phyloP scores from a whole-genome alignment of 1,140 invertebrate species.

The Branchinecta lynchi region DNA sequence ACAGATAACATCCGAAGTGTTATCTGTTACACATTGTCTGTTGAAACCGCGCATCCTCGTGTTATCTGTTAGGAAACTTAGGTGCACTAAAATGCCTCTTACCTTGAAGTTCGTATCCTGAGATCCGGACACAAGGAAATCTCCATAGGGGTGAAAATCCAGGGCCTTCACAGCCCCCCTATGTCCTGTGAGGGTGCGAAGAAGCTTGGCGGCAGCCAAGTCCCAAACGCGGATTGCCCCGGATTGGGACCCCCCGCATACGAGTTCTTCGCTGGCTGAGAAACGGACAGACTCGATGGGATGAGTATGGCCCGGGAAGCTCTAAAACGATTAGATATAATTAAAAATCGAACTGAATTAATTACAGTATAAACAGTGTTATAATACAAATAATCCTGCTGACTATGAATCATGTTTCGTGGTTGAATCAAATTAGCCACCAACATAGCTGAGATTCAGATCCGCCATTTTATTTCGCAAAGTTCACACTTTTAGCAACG shows the following conservation, averaged over 20 bases:
- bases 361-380: neutral
- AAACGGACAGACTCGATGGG: slow-evolving; percentile 88
- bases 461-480: too few species aligned
- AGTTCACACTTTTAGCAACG: too few species aligned
- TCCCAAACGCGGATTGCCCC: slow-evolving; percentile 88
- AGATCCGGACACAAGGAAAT: slow-evolving; percentile 81
- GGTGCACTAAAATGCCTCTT: slow-evolving; percentile 14
- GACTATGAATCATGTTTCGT: too few species aligned
- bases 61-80: too few species aligned
- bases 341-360: slow-evolving; percentile 15
- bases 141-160: slow-evolving; percentile 93
- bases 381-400: too few species aligned
- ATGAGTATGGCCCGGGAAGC: slow-evolving; percentile 77
- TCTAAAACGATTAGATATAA: slow-evolving; percentile 38
- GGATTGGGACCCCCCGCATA: slow-evolving; percentile 81
- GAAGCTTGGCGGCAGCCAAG: slow-evolving; percentile 76
- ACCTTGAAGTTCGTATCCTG: slow-evolving; percentile 74
- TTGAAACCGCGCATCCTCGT: too few species aligned
- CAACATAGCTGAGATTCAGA: too few species aligned
- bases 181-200: slow-evolving; percentile 82
- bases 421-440: too few species aligned
- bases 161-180: slow-evolving; percentile 73
- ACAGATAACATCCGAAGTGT: too few species aligned
- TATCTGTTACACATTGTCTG: too few species aligned
- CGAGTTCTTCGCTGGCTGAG: slow-evolving; percentile 81